Evolutionary conservation across 1,140 invertebrate species (phyloP).

Genomic region (Tetramorium parvispinum): DNA sequence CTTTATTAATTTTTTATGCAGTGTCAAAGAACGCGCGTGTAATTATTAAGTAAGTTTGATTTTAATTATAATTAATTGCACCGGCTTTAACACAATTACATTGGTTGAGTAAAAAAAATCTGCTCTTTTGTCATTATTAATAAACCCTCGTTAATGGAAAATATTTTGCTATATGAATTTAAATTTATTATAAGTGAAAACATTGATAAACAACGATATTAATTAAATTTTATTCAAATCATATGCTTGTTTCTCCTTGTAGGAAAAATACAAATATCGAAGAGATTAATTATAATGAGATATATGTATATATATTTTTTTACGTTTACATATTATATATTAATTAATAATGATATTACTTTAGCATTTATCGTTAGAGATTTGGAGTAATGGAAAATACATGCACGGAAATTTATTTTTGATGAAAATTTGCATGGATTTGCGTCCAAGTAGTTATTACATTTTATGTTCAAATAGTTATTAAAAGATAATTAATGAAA

Average conservation of each 20-base stretch:
- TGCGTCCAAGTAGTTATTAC: neutral
- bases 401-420: neutral
- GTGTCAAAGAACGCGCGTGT: neutral
- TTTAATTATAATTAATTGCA: constrained; percentile 14
- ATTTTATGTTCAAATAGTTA: constrained; percentile 14
- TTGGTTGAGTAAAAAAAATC: neutral
- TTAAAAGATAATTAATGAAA: constrained; percentile 23
- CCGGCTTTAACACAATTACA: neutral
- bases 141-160: neutral
- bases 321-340: constrained; percentile 2
- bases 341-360: constrained; percentile 8
- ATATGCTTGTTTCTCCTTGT: neutral
- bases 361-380: neutral
- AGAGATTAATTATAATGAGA: neutral
- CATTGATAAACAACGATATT: constrained; percentile 3
- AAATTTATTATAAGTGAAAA: neutral
- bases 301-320: constrained; percentile 6
- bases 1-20: neutral
- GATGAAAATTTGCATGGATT: constrained; percentile 14
- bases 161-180: neutral
- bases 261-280: neutral
- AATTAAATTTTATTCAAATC: constrained; percentile 14
- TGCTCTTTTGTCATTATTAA: neutral
- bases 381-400: neutral
- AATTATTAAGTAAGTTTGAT: neutral